These are phyloP conservation scores for Pavo muticus DNA, from an alignment of 2,113 vertebrate species.

Conservation along the genomic window DNA sequence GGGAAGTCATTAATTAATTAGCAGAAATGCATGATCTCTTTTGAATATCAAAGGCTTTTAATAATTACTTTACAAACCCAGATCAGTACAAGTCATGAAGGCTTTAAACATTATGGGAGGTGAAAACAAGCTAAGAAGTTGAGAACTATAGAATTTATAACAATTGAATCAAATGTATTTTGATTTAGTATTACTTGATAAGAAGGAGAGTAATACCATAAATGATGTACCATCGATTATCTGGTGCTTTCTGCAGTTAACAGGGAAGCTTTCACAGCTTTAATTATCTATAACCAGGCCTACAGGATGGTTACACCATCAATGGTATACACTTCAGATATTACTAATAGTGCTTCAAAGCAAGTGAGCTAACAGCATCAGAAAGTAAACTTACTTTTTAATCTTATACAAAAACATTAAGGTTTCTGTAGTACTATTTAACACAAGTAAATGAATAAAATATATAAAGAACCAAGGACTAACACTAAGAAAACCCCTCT, in stretches of 20 bases:
- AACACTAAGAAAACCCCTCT: neutral
- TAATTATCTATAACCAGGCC: neutral
- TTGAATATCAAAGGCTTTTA: constrained; percentile 77
- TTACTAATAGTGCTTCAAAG: neutral
- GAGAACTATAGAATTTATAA: constrained; percentile 39
- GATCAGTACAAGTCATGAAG: constrained; percentile 48
- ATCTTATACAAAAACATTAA: neutral
- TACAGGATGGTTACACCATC: neutral
- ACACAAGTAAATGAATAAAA: neutral
- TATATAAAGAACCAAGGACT: neutral
- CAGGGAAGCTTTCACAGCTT: neutral
- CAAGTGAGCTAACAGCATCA: neutral
- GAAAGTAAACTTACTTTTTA: neutral
- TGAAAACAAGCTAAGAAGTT: constrained; percentile 55
- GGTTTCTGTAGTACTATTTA: neutral
- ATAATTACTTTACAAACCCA: constrained; percentile 75
- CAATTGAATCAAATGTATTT: constrained; percentile 39
- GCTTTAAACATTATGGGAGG: constrained; percentile 68
- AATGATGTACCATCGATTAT: neutral
- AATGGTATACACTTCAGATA: neutral
- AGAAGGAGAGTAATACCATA: neutral
- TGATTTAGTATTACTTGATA: constrained; percentile 28
- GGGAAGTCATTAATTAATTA: constrained; percentile 79
- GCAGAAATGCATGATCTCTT: constrained; percentile 64
- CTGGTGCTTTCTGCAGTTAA: neutral